Evolutionary conservation across 2,113 vertebrate species (phyloP).

Genomic region (Pholis gunnellus): DNA sequence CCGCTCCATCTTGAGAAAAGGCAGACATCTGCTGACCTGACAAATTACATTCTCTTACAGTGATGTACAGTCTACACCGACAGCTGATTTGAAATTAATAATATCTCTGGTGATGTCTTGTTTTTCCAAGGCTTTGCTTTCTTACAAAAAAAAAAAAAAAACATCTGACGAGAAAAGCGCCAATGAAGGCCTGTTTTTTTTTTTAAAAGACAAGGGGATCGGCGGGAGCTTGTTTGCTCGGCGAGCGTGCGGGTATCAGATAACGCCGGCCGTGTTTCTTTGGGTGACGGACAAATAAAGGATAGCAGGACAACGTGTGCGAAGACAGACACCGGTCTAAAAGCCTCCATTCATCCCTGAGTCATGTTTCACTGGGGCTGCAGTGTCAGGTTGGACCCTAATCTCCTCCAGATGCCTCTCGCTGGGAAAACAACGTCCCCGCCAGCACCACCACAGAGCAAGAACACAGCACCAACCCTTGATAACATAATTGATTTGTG

Average conservation of each 20-base stretch:
- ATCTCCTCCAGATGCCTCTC: constrained; percentile 83
- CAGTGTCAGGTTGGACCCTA: constrained; percentile 76
- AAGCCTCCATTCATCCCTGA: constrained; percentile 79
- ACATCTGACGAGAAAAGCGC: not conserved
- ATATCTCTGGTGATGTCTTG: not conserved
- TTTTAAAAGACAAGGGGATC: constrained; percentile 7
- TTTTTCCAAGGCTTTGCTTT: constrained; percentile 4
- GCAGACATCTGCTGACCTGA: constrained; percentile 48
- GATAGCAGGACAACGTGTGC: constrained; percentile 76
- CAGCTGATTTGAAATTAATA: constrained; percentile 45
- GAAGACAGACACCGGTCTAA: constrained; percentile 75
- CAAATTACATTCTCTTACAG: constrained; percentile 46
- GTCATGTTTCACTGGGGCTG: constrained; percentile 79
- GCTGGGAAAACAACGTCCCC: constrained; percentile 48
- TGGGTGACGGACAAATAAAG: constrained; percentile 83
- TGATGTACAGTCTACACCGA: constrained; percentile 6
- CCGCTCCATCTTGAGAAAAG: constrained; percentile 22
- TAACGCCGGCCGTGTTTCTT: constrained; percentile 74
- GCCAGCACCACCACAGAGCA: not conserved
- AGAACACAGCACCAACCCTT: constrained; percentile 14
- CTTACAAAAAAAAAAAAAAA: constrained; percentile 2
- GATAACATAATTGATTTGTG: constrained; percentile 54
- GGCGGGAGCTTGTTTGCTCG: constrained; percentile 45
- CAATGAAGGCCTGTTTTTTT: constrained; percentile 34
- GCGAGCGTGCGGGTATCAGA: constrained; percentile 58